Evolutionary conservation across 2,113 vertebrate genomes (phyloP).

Genomic region (Echinops telfairi): DNA sequence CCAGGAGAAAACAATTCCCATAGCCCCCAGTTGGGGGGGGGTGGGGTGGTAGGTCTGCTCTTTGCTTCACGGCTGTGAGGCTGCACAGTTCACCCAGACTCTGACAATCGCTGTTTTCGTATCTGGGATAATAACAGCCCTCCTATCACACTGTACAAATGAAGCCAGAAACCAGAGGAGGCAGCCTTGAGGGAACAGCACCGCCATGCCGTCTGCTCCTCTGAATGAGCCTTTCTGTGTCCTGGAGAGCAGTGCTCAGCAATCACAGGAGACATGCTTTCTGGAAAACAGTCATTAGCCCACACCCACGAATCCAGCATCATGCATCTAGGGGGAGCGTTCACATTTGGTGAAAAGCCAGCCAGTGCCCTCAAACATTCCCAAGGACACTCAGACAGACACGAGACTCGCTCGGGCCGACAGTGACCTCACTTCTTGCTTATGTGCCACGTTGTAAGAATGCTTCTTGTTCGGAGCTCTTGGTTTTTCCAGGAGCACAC

Average conservation of each 20-base stretch:
- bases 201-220: neutral
- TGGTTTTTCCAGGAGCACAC: neutral
- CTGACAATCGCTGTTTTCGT: neutral
- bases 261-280: neutral
- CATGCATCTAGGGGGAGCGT: neutral
- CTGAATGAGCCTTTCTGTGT: neutral
- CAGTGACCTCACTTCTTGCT: neutral
- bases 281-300: conserved; percentile 19
- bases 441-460: neutral
- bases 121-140: neutral
- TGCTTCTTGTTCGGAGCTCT: neutral
- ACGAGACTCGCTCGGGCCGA: neutral
- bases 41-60: neutral
- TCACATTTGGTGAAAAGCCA: conserved; percentile 23
- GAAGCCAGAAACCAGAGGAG: neutral
- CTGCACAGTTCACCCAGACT: neutral
- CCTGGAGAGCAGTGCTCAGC: neutral
- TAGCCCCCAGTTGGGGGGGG: no score
- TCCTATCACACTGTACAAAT: neutral
- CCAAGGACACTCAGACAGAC: conserved; percentile 11
- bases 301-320: conserved; percentile 18
- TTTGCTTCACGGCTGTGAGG: neutral
- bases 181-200: neutral
- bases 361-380: neutral
- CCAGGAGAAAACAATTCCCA: neutral